These are phyloP conservation scores for Scomber scombrus DNA, from an alignment of 2,113 vertebrate species.

Conservation along the genomic window DNA sequence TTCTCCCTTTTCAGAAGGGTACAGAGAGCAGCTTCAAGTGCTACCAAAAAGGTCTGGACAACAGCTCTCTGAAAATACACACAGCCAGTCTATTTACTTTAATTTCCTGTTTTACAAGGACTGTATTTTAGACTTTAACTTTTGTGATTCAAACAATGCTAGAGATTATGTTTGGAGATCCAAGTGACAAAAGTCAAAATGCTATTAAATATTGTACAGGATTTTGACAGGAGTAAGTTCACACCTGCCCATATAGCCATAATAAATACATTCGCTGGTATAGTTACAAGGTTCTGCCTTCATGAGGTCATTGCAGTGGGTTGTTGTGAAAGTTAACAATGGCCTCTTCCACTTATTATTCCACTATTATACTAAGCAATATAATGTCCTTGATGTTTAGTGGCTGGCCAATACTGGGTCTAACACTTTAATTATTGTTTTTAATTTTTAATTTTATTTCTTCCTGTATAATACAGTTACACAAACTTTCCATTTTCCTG, in stretches of 20 bases:
- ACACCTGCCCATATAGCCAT: too few species aligned
- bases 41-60: conserved; percentile 31
- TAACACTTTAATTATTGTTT: too few species aligned
- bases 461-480: neutral
- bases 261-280: too few species aligned
- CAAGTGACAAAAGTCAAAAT: neutral
- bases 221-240: too few species aligned
- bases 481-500: neutral
- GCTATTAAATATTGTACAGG: too few species aligned
- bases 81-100: conserved; percentile 37
- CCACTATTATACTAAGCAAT: too few species aligned
- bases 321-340: too few species aligned
- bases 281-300: too few species aligned
- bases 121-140: conserved; percentile 18
- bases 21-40: conserved; percentile 43
- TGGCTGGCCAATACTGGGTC: too few species aligned
- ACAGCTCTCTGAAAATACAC: conserved; percentile 41
- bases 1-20: conserved; percentile 31
- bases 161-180: conserved; percentile 2
- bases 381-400: too few species aligned
- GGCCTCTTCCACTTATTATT: too few species aligned
- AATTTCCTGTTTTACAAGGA: conserved; percentile 21
- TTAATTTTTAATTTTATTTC: neutral
- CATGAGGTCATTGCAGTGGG: too few species aligned
- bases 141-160: neutral